phyloP scores from a whole-genome alignment of 2,113 vertebrate genomes.

The Tenrec ecaudatus region DNA sequence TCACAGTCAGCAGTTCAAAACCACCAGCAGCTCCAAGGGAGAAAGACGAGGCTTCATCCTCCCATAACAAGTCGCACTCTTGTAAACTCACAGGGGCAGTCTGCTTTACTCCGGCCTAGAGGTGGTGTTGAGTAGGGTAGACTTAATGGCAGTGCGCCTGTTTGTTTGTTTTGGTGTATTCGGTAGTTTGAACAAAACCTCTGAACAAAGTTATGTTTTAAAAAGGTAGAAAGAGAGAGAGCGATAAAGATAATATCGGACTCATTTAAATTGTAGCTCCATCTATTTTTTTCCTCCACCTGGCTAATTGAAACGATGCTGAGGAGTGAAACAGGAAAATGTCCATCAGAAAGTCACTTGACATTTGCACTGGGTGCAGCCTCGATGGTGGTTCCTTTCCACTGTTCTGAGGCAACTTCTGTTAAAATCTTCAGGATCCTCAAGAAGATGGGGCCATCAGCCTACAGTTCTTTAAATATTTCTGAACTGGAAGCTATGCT shows the following conservation, averaged over 20 bases:
- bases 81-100: too few species aligned
- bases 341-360: background rate
- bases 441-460: background rate
- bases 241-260: background rate
- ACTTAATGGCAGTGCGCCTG: too few species aligned
- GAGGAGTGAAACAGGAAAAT: constrained; percentile 32
- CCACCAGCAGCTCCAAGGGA: too few species aligned
- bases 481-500: background rate
- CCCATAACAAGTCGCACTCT: too few species aligned
- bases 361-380: background rate
- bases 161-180: background rate
- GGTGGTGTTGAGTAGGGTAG: too few species aligned
- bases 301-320: background rate
- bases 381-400: background rate
- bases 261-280: background rate
- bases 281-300: background rate
- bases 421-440: background rate
- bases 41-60: too few species aligned
- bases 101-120: too few species aligned
- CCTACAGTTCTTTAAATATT: constrained; percentile 22
- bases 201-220: background rate
- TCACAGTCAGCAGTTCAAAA: too few species aligned
- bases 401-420: background rate
- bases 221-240: background rate
- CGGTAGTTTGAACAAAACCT: constrained; percentile 25